Evolutionary conservation across 1,140 invertebrate species (phyloP), one percentile per base, ranked within the genome.

Genomic region (Cotesia chilonis): DNA sequence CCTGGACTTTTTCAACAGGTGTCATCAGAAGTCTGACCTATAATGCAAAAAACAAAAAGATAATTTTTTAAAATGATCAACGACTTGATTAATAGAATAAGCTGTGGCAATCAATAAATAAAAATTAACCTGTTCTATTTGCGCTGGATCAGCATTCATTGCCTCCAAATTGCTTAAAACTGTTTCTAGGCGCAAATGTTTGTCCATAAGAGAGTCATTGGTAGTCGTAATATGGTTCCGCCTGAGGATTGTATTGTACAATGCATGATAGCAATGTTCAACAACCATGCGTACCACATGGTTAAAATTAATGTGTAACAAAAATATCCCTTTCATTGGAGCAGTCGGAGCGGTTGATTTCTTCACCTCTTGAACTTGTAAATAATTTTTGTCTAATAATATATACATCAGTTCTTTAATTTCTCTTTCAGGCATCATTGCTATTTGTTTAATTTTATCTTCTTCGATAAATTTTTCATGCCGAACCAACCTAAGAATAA

Each of bases 381-480:
- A 87, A 81, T 95, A 96, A 81, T 94, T 92, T 80, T 96, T 92
- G 83, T 94, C 91, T 41, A 95, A 85, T 69, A 98, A 85, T 75
- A 89, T 91, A 82, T 96, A 96, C 0, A 94, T 92, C 3, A 95
- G 80, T 61, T 92, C 90, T 82, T 96, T 97, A 0, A 93, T 93
- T 85, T 97, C 95, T 83, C 96, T 97, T 14, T 93, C 91, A 1
- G 94, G 93, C 75, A 97, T 91, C 95, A 97, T 96, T 0, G 93
- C 94, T 74, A 94, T 86, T 76, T 94, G 92, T 80, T 96, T 94
- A 73, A 98, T 93, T 82, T 95, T 92, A 75, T 96, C 94, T 76
- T 95, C 93, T 82, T 96, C 95, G 68, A 96, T 91, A 79, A 92
- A 94, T 78, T 92, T 92, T 81, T 93, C 94, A 6, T 88, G 79